Evolutionary conservation across 2,888 invertebrate species (phyloP).

Genomic region (Pocota personata): DNA sequence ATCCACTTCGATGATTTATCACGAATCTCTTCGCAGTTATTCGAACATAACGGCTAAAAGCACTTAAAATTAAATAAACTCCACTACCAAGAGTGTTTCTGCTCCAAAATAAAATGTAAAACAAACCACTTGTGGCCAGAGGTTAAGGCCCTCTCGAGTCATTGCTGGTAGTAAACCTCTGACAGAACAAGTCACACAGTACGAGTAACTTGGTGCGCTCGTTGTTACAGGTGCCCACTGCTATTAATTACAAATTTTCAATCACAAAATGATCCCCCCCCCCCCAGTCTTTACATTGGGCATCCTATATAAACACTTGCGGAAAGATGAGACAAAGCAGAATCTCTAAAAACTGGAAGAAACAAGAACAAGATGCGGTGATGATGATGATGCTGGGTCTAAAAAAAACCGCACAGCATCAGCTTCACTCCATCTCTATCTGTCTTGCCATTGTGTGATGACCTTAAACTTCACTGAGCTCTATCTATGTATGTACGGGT

Average conservation of each 20-base stretch:
- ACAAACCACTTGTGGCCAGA: background rate
- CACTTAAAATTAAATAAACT: conserved; percentile 24
- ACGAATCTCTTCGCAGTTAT: conserved; percentile 8
- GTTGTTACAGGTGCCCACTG: conserved; percentile 55
- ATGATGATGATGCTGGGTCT: conserved; percentile 21
- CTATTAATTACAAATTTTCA: conserved; percentile 61
- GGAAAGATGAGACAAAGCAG: background rate
- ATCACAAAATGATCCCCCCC: conserved; percentile 32
- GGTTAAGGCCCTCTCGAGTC: conserved; percentile 61
- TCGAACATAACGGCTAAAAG: conserved; percentile 11
- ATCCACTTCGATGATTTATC: conserved; percentile 31
- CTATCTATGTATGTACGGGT: background rate
- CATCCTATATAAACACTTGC: conserved; percentile 2
- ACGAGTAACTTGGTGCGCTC: background rate
- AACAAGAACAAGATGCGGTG: conserved; percentile 20
- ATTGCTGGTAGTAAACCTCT: background rate
- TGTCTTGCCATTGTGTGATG: conserved; percentile 42
- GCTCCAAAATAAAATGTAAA: background rate
- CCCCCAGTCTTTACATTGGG: conserved; percentile 4
- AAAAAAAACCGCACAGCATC: conserved; percentile 15
- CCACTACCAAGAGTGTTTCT: background rate
- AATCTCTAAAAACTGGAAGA: conserved; percentile 8
- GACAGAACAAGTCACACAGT: background rate
- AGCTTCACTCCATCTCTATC: conserved; percentile 28
- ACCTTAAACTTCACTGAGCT: conserved; percentile 64